phyloP scores from a whole-genome alignment of 2,113 vertebrate species.

The Larimichthys polyactis region DNA sequence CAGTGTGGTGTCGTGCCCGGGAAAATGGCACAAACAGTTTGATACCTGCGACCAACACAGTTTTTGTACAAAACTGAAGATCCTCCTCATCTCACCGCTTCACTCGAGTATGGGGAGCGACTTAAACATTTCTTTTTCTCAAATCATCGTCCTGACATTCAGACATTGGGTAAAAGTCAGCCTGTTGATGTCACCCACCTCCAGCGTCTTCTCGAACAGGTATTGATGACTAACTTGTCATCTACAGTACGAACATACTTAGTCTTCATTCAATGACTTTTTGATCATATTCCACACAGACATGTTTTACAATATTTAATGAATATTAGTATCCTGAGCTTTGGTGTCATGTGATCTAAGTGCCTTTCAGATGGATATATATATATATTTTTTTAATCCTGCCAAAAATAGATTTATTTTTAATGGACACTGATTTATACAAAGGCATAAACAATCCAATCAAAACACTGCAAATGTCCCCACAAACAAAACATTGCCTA shows the following conservation, averaged over 20 bases:
- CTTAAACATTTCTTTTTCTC: neutral
- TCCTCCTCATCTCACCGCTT: neutral
- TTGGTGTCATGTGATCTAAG: neutral
- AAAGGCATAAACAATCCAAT: neutral
- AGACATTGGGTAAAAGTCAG: neutral
- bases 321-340: conserved; percentile 47
- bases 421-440: neutral
- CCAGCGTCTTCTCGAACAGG: neutral
- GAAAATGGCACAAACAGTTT: conserved; percentile 3
- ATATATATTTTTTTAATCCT: too few relatives aligned
- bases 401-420: conserved; percentile 24
- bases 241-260: conserved; percentile 11
- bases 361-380: neutral
- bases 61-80: neutral
- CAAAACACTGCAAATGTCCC: neutral
- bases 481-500: conserved; percentile 12
- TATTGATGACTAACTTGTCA: neutral
- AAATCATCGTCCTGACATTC: neutral
- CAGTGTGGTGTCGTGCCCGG: neutral
- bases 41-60: neutral
- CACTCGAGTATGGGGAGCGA: neutral
- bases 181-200: neutral
- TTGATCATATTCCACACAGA: conserved; percentile 4
- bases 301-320: conserved; percentile 2
- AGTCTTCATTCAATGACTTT: neutral